Percentiles rank a stretch among this genome's conserved stretches.
These are phyloP conservation scores for Lagopus leucura DNA, from an alignment of 2,113 vertebrate genomes.

Conservation along the genomic window DNA sequence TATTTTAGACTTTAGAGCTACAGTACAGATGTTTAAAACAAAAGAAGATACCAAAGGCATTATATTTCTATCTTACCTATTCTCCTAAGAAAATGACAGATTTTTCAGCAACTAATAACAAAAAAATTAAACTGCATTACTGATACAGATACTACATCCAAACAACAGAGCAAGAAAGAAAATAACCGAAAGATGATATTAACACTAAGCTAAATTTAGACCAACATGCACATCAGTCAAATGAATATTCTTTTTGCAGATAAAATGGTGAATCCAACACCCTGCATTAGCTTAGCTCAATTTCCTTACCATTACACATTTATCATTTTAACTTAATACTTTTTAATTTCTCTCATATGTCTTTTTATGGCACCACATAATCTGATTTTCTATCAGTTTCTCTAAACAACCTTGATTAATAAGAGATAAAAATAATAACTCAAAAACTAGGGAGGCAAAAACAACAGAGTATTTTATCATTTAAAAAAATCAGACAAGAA, in stretches of 20 bases:
- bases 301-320: constrained; percentile 19
- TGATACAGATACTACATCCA: not conserved
- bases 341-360: not conserved
- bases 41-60: not conserved
- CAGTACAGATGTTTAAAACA: not conserved
- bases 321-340: constrained; percentile 44
- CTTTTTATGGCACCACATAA: constrained; percentile 10
- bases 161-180: constrained; percentile 20
- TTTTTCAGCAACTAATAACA: not conserved
- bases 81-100: not conserved
- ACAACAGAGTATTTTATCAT: not conserved
- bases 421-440: not conserved
- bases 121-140: not conserved
- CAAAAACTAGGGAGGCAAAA: not conserved
- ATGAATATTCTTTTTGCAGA: not conserved
- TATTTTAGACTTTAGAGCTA: not conserved
- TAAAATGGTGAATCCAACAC: not conserved
- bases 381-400: constrained; percentile 18
- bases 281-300: not conserved
- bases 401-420: not conserved
- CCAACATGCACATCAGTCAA: constrained; percentile 18
- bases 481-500: not conserved
- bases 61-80: not conserved
- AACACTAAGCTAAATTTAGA: constrained; percentile 38
- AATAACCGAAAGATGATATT: constrained; percentile 6